Percentiles rank a stretch among this genome's conserved stretches.
Conservation (phyloP, 2,888 invertebrate genomes). For the Drosophila colorata region DNA sequence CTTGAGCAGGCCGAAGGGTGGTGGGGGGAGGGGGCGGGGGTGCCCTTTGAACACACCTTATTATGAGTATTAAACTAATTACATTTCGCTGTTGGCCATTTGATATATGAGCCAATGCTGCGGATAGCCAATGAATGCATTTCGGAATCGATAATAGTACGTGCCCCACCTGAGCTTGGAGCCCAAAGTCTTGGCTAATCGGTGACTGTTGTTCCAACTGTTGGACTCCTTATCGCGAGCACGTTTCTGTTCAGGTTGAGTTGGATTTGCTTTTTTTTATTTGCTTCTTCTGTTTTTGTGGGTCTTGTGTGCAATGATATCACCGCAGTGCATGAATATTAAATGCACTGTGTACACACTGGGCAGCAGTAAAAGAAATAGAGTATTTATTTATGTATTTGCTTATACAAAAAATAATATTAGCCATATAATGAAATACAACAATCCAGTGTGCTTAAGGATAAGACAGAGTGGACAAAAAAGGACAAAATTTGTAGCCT, state of each 20-base stretch:
- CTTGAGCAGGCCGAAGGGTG: background rate
- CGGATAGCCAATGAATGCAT: conserved; percentile 63
- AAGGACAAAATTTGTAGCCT: too few species aligned
- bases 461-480: too few species aligned
- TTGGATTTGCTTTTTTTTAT: conserved; percentile 33
- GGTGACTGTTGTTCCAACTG: conserved; percentile 22
- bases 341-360: conserved; percentile 43
- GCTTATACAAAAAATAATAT: too few species aligned
- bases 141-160: conserved; percentile 77
- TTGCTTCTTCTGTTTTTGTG: conserved; percentile 11
- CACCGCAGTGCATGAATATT: conserved; percentile 40
- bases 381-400: background rate
- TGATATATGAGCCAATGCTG: conserved; percentile 60
- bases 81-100: conserved; percentile 78
- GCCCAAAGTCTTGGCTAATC: conserved; percentile 34
- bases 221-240: conserved; percentile 66
- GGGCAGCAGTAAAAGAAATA: conserved; percentile 4
- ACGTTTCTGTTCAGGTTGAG: conserved; percentile 59
- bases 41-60: conserved; percentile 63
- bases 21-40: background rate
- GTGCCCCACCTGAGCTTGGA: conserved; percentile 51
- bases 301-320: conserved; percentile 46
- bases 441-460: too few species aligned
- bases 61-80: conserved; percentile 77
- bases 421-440: too few species aligned